phyloP scores from a whole-genome alignment of 2,888 invertebrate species.

The Invenusta paracnida region DNA sequence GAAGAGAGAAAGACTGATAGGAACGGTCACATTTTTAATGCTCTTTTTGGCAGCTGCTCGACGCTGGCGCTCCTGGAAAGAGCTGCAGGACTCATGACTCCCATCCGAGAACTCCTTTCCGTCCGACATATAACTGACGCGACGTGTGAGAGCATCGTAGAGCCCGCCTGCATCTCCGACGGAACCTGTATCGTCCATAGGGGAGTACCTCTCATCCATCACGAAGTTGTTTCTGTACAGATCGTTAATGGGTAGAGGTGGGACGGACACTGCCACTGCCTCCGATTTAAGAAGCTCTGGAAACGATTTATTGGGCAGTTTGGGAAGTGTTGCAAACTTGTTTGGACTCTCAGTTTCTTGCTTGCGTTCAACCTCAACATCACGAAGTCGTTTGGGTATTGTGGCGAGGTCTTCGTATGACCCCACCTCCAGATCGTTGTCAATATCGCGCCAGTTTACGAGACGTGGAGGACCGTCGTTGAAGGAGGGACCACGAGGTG shows the following conservation, averaged over 20 bases:
- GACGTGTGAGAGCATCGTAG: background rate
- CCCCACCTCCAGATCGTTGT: conserved; percentile 35
- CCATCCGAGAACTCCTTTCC: background rate
- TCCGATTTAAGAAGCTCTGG: background rate
- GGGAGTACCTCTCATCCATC: background rate
- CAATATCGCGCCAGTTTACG: conserved; percentile 37
- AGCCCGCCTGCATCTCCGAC: background rate
- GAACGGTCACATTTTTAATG: conserved; percentile 43
- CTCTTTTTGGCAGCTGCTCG: background rate
- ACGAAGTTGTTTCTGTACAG: background rate
- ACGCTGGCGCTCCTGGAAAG: background rate
- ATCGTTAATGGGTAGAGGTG: no score
- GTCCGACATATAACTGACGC: conserved; percentile 19
- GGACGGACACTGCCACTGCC: background rate
- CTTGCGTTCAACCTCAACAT: background rate
- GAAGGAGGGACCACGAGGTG: background rate
- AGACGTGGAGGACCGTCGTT: background rate
- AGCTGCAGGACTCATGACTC: background rate
- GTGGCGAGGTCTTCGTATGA: conserved; percentile 24
- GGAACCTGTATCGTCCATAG: background rate
- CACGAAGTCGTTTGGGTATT: background rate
- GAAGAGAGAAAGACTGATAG: conserved; percentile 40
- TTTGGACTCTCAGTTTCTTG: no score
- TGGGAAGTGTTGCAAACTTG: background rate
- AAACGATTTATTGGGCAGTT: background rate